Percentiles rank a stretch among this genome's conserved stretches.
These are phyloP conservation scores for Nycticebus coucang DNA, from an alignment of 2,113 vertebrate species.

Conservation along the genomic window DNA sequence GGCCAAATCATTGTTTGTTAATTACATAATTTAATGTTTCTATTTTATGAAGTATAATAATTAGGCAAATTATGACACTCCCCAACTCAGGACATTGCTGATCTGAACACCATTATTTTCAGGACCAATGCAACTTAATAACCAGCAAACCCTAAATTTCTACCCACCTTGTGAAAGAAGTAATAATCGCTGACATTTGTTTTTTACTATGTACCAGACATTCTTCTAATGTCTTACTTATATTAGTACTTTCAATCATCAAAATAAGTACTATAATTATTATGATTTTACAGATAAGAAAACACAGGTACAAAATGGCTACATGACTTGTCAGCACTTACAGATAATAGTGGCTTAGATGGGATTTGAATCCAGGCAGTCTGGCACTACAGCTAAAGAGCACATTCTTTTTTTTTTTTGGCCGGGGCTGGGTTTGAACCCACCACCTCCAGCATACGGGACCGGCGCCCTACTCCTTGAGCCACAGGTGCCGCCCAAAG, in stretches of 20 bases:
- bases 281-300: constrained; percentile 19
- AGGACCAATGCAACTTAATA: background rate
- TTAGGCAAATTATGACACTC: background rate
- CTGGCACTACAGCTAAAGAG: background rate
- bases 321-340: background rate
- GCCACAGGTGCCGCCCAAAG: no score
- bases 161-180: background rate
- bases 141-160: background rate
- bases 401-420: no score
- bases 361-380: background rate
- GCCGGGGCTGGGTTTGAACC: no score
- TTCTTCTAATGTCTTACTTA: background rate
- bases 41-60: background rate
- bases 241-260: background rate
- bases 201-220: background rate
- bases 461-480: no score
- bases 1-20: background rate
- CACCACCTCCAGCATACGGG: no score
- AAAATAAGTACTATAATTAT: constrained; percentile 23
- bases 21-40: background rate
- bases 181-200: background rate
- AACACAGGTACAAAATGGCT: background rate
- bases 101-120: background rate
- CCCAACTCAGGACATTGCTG: background rate
- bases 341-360: background rate